Evolutionary conservation across 2,113 vertebrate species (phyloP), one percentile per base, ranked within the genome.

Genomic region (Baryphthengus martii): DNA sequence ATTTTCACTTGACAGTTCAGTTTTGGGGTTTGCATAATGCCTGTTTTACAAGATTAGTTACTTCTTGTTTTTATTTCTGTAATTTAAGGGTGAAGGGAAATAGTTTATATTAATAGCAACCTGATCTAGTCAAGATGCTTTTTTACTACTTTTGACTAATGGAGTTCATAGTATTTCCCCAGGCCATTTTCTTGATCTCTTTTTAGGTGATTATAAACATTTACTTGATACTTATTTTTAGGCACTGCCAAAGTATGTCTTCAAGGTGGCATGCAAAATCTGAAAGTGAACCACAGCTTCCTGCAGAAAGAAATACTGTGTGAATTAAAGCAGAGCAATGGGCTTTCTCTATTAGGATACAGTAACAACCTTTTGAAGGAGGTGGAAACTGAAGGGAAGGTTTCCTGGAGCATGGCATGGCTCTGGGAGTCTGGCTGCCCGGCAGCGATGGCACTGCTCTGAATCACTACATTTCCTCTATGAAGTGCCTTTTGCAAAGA

Each of bases 31-130:
- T 93, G 75, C 63, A 53, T 85, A 85, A 71, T 78, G 68, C 2
- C 1, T 93, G 35, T 82, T 80, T 75, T 90, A 84, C 59, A 73
- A 35, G 18, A 52, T 67, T 50, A 90, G 85, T 73, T 90, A 92
- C 82, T 94, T 93, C 89, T 90, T 47, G 3, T 1, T 96, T 95
- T 95, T 89, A 74, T 95, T 97, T 97, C 78, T 95, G 67, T 74
- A 85, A 85, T 90, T 86, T 77, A 73, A 79, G 50, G 7, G 24
- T 75, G 75, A 91, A 93, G 44, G 68, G 61, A 96, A 94, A 42
- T 78, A 23, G 45, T 71, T 85, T 85, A 26, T 81, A 55, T 88
- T 93, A 66, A 76, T 79, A 95, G 52, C 42, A 85, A 33, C 49
- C 39, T 58, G 35, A 65, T 92, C 37, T 61, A 72, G 47, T 65